These are phyloP conservation scores for Platysteira castanea DNA, from an alignment of 2,113 vertebrate genomes.

Conservation along the genomic window DNA sequence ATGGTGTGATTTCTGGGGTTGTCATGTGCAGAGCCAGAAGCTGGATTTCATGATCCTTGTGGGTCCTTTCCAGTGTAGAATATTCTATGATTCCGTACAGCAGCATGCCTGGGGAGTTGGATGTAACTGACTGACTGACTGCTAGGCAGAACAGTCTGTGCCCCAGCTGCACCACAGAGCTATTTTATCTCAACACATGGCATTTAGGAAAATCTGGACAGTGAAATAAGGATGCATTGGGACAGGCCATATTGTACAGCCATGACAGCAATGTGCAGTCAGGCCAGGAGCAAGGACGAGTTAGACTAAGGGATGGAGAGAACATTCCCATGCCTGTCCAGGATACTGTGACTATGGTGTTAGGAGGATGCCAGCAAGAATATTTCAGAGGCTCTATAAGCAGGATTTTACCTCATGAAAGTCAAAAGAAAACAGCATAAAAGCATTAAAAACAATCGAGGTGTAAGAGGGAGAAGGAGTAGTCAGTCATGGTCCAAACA, in stretches of 20 bases:
- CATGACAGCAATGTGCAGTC: neutral
- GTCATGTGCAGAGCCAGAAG: neutral
- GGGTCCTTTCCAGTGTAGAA: neutral
- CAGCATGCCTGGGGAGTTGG: neutral
- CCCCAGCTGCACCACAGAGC: neutral
- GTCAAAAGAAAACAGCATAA: neutral
- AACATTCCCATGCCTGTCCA: neutral
- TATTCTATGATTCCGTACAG: neutral
- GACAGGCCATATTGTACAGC: neutral
- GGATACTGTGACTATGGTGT: neutral
- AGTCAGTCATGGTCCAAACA: neutral
- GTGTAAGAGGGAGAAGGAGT: neutral
- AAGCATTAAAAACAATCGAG: neutral
- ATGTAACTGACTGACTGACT: neutral
- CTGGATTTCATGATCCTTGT: neutral
- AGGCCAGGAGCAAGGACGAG: neutral
- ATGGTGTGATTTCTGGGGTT: neutral
- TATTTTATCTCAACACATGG: neutral
- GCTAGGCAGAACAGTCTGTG: neutral
- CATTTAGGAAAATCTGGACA: neutral
- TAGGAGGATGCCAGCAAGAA: rapidly evolving
- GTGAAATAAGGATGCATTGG: neutral
- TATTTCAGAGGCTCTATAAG: neutral
- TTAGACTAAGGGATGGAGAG: neutral
- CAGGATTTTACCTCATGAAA: neutral